Conservation (phyloP, 53 echinoderm and acorn worm genomes). For the Mesocentrotus franciscanus region DNA sequence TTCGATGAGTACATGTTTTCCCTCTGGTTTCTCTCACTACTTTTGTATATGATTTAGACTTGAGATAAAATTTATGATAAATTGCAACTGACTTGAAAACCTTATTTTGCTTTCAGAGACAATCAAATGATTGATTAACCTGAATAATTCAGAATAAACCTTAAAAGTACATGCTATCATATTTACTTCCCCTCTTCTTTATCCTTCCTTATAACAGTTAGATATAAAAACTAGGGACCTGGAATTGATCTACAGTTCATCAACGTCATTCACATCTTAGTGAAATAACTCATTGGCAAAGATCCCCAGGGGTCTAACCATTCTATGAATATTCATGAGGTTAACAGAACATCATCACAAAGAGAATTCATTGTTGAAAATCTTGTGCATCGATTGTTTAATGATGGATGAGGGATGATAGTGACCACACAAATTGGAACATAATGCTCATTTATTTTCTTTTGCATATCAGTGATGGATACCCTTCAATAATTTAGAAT, state of each 20-base stretch:
- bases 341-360: neutral
- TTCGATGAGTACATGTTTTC: neutral
- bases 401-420: no score
- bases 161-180: neutral
- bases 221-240: neutral
- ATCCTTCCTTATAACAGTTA: neutral
- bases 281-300: neutral
- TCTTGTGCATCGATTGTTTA: no score
- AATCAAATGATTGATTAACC: neutral
- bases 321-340: conserved; percentile 1
- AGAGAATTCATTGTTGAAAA: no score
- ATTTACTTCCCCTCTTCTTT: neutral
- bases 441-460: no score
- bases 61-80: neutral
- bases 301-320: neutral
- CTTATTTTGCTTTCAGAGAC: neutral
- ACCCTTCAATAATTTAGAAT: neutral
- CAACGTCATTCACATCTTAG: neutral
- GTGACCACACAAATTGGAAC: no score
- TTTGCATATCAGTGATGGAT: neutral
- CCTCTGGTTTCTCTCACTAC: neutral
- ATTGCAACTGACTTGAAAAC: neutral
- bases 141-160: conserved; percentile 12
- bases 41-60: neutral
- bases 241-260: neutral